Evolutionary conservation across 2,797 vertebrate genomes (phyloP).

Genomic region (Ctenopoma multispine): DNA sequence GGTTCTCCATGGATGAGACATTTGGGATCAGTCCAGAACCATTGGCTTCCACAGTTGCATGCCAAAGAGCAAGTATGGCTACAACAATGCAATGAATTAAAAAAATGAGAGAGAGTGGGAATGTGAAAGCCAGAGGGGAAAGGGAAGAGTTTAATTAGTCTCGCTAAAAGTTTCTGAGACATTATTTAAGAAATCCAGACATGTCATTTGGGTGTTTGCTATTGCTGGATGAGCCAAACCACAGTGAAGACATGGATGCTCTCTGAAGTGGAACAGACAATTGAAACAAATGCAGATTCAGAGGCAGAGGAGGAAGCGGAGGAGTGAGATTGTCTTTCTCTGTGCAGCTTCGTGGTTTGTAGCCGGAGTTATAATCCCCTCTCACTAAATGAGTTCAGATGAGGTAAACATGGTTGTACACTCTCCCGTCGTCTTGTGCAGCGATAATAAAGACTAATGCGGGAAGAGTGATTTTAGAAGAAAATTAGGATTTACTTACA

Average conservation of each 20-base stretch:
- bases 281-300: constrained; percentile 42
- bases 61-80: constrained; percentile 32
- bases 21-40: constrained; percentile 55
- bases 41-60: constrained; percentile 1
- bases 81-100: constrained; percentile 41
- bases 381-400: constrained; percentile 60
- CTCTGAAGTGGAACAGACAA: constrained; percentile 53
- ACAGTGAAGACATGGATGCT: constrained; percentile 60
- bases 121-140: constrained; percentile 23
- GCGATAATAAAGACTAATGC: background rate
- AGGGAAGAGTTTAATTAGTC: constrained; percentile 33
- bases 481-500: background rate
- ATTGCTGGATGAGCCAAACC: constrained; percentile 36
- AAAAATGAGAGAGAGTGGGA: constrained; percentile 1
- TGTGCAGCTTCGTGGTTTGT: constrained; percentile 31
- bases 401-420: constrained; percentile 47
- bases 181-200: constrained; percentile 6
- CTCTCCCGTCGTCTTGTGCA: constrained; percentile 1
- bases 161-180: background rate
- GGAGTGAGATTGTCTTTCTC: constrained; percentile 28
- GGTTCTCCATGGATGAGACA: constrained; percentile 57
- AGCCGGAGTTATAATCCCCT: constrained; percentile 27
- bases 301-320: constrained; percentile 47
- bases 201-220: constrained; percentile 28
- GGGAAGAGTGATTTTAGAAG: too few species aligned